Evolutionary conservation across 2,797 vertebrate species (phyloP).

Genomic region (Hippopotamyrus pictus): DNA sequence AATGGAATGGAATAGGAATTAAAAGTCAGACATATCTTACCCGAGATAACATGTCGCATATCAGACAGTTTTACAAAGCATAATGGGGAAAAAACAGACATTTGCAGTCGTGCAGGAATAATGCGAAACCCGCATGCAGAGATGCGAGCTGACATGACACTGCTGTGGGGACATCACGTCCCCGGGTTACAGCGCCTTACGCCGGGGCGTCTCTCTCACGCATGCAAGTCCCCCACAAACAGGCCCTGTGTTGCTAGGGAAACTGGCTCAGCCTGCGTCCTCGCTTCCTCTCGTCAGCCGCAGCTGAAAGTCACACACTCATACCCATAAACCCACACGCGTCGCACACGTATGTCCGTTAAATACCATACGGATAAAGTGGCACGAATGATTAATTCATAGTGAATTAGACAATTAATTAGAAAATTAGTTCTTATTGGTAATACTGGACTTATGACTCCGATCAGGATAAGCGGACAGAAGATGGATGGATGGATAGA

Average conservation of each 20-base stretch:
- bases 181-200: background rate
- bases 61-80: background rate
- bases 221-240: background rate
- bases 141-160: background rate
- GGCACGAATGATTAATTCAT: background rate
- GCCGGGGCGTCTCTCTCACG: background rate
- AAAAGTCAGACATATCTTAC: background rate
- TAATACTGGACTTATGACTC: background rate
- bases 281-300: background rate
- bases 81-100: background rate
- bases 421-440: background rate
- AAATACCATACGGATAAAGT: background rate
- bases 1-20: background rate
- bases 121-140: background rate
- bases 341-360: background rate
- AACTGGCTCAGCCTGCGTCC: background rate
- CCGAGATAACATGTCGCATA: background rate
- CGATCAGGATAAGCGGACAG: background rate
- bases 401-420: background rate
- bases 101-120: background rate
- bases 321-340: background rate
- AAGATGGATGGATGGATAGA: background rate
- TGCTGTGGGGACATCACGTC: background rate
- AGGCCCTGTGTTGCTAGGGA: constrained; percentile 3
- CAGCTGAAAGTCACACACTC: background rate